phyloP scores from a whole-genome alignment of 1,140 invertebrate genomes.

The Scaptodrosophila lebanonensis region DNA sequence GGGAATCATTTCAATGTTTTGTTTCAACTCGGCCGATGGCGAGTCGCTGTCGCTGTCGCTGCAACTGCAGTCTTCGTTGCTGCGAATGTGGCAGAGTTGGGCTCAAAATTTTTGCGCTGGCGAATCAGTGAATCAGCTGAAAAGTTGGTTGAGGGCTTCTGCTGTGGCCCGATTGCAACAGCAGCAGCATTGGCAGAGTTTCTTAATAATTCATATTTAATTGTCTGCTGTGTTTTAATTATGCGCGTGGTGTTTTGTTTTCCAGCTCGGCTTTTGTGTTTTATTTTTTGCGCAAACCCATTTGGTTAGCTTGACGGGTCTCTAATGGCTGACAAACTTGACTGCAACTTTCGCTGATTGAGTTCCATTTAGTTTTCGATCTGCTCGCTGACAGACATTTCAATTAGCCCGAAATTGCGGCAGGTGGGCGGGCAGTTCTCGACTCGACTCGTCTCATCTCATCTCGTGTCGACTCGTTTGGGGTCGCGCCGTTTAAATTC shows the following conservation, averaged over 20 bases:
- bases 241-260: slow-evolving; percentile 17
- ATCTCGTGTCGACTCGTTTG: slow-evolving; percentile 24
- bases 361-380: slow-evolving; percentile 65
- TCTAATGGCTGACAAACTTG: slow-evolving; percentile 47
- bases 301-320: too few relatives aligned
- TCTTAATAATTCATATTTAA: slow-evolving; percentile 74
- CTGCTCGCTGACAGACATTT: slow-evolving; percentile 62
- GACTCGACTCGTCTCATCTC: slow-evolving; percentile 2
- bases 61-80: slow-evolving; percentile 26
- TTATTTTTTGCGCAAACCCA: slow-evolving; percentile 30
- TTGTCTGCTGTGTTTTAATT: slow-evolving; percentile 47
- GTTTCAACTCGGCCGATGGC: too few relatives aligned
- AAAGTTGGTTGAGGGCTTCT: neutral
- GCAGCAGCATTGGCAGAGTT: slow-evolving; percentile 42
- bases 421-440: slow-evolving; percentile 18
- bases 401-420: slow-evolving; percentile 63
- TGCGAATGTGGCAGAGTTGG: slow-evolving; percentile 18
- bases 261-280: neutral
- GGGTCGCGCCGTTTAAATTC: slow-evolving; percentile 43
- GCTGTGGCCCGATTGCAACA: slow-evolving; percentile 16
- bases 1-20: slow-evolving; percentile 70
- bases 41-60: too few relatives aligned
- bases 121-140: slow-evolving; percentile 4
- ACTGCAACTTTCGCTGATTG: slow-evolving; percentile 68
- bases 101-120: slow-evolving; percentile 19